A percentile compares a stretch with the other conserved stretches of the same genome.
Conservation (phyloP, 2,797 vertebrate species). For the Anguilla megastoma region DNA sequence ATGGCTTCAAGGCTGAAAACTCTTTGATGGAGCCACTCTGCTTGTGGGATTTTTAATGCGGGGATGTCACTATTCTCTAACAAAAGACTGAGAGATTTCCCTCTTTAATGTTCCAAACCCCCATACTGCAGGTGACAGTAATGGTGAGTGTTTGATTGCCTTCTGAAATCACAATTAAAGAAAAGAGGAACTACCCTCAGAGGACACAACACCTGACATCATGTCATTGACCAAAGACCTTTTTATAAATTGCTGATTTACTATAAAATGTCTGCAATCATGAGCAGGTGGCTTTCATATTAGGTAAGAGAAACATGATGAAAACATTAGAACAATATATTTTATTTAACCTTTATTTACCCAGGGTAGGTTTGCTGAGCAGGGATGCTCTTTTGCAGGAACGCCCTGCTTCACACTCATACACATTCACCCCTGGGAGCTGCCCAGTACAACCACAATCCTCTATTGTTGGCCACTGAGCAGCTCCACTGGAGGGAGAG, state of each 20-base stretch:
- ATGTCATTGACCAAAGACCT: background rate
- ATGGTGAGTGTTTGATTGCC: background rate
- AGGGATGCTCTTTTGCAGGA: too few species aligned
- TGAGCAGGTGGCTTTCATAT: background rate
- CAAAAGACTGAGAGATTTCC: background rate
- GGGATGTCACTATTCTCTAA: background rate
- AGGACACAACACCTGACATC: background rate
- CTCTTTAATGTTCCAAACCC: background rate
- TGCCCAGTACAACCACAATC: too few species aligned
- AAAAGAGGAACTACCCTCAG: background rate
- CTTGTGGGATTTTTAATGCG: background rate
- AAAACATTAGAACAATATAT: background rate
- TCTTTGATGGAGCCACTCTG: background rate
- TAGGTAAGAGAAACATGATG: background rate
- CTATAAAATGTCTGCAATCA: background rate
- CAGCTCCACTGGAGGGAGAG: too few species aligned
- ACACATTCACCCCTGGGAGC: too few species aligned
- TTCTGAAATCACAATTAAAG: background rate
- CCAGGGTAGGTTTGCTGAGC: too few species aligned
- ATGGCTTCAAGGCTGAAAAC: background rate
- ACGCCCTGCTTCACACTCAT: too few species aligned
- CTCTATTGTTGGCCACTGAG: too few species aligned
- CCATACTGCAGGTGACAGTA: background rate
- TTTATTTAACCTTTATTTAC: too few species aligned
- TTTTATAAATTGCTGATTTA: background rate